Conservation (phyloP, 1,140 invertebrate species). For the Neelides sp. region DNA sequence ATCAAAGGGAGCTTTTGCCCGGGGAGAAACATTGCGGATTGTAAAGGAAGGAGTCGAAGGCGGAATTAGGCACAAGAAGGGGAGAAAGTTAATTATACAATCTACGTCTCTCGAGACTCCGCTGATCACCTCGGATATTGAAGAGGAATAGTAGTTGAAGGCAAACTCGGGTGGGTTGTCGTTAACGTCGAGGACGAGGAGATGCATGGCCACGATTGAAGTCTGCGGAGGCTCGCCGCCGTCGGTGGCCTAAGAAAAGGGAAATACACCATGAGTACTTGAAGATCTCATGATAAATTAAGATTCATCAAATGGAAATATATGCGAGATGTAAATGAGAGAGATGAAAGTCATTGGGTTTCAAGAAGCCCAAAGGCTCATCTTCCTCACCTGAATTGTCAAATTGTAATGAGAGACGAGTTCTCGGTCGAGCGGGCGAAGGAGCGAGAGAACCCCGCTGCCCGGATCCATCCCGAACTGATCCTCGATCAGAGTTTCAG, state of each 20-base stretch:
- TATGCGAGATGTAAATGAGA: too few species aligned
- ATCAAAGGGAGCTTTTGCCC: too few species aligned
- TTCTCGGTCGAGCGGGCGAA: conserved; percentile 73
- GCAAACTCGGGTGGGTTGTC: conserved; percentile 89
- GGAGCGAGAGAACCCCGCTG: conserved; percentile 69
- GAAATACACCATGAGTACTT: too few species aligned
- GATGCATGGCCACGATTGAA: conserved; percentile 41
- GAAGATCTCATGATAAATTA: too few species aligned
- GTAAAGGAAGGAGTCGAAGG: too few species aligned
- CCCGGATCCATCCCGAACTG: conserved; percentile 60
- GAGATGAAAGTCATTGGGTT: neutral
- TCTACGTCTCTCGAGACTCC: neutral
- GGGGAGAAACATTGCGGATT: too few species aligned
- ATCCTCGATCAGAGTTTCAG: conserved; percentile 56
- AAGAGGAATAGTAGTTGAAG: conserved; percentile 57
- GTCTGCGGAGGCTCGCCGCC: conserved; percentile 56
- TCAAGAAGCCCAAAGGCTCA: neutral
- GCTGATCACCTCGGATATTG: conserved; percentile 50
- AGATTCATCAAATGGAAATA: too few species aligned
- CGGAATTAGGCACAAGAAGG: too few species aligned
- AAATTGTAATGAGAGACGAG: conserved; percentile 69
- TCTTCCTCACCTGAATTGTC: conserved; percentile 44
- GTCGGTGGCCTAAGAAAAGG: conserved; percentile 51
- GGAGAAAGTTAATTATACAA: too few species aligned
- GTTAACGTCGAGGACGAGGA: conserved; percentile 65